Evolutionary conservation across 2,888 invertebrate species (phyloP).

Genomic region (Tipula unca): DNA sequence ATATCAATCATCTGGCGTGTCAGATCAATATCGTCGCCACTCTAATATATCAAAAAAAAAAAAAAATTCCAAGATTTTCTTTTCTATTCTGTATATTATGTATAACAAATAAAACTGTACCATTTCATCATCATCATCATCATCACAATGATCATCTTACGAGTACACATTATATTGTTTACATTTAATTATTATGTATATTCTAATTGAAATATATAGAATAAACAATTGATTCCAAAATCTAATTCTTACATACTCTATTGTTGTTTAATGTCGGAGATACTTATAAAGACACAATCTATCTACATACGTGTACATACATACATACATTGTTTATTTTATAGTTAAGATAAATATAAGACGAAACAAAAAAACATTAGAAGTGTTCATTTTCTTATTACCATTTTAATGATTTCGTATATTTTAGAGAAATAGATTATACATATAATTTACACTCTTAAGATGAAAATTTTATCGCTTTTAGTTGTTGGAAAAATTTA

Average conservation of each 20-base stretch:
- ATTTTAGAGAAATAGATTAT: not conserved
- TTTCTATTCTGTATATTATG: not conserved
- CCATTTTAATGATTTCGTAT: not conserved
- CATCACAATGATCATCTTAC: not conserved
- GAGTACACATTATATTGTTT: not conserved
- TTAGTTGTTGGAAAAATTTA: not conserved
- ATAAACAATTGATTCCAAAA: not conserved
- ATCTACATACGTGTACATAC: not conserved
- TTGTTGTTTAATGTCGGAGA: not conserved
- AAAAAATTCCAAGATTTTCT: not conserved
- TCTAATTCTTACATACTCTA: not conserved
- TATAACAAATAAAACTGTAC: not conserved
- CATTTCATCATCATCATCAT: conserved; percentile 1
- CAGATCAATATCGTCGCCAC: not conserved
- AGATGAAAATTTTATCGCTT: not conserved
- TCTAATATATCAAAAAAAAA: not conserved
- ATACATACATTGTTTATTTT: not conserved
- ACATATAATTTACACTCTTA: not conserved
- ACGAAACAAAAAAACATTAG: not conserved
- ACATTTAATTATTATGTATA: conserved; percentile 8
- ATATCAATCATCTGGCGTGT: not conserved
- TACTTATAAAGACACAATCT: not conserved
- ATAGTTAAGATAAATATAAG: not conserved
- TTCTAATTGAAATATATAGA: not conserved
- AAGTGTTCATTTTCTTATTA: not conserved